Conservation (phyloP, 1,140 invertebrate genomes). For the Leptopilina boulardi region DNA sequence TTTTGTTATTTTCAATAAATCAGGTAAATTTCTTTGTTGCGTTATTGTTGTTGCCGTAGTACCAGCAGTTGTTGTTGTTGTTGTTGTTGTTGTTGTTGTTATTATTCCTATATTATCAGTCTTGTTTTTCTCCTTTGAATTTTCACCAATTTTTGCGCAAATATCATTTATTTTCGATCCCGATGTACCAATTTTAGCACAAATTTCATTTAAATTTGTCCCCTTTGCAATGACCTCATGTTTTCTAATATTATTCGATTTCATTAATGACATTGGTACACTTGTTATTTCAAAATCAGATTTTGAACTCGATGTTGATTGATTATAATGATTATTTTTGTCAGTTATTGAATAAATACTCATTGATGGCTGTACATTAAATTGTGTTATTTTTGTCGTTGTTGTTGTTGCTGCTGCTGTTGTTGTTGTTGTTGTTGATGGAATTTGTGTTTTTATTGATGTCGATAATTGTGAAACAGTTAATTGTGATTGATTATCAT, state of each 20-base stretch:
- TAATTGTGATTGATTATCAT: too few species aligned
- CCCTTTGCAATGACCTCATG: constrained; percentile 68
- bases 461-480: too few species aligned
- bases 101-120: too few species aligned
- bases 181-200: constrained; percentile 64
- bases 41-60: too few species aligned
- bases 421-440: too few species aligned
- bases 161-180: constrained; percentile 74
- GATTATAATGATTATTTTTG: constrained; percentile 55
- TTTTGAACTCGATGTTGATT: constrained; percentile 35
- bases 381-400: constrained; percentile 45
- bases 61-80: too few species aligned
- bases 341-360: constrained; percentile 63
- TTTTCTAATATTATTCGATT: constrained; percentile 66
- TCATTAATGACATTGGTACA: constrained; percentile 70
- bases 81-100: too few species aligned
- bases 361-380: constrained; percentile 62
- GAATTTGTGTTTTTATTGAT: too few species aligned
- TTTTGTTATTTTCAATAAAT: constrained; percentile 71
- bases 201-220: constrained; percentile 67
- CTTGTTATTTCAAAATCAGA: constrained; percentile 39
- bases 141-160: constrained; percentile 73
- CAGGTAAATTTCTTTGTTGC: constrained; percentile 68
- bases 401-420: too few species aligned
- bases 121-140: constrained; percentile 72